Conservation (phyloP, 2,797 vertebrate species). For the Loris lydekkerianus region DNA sequence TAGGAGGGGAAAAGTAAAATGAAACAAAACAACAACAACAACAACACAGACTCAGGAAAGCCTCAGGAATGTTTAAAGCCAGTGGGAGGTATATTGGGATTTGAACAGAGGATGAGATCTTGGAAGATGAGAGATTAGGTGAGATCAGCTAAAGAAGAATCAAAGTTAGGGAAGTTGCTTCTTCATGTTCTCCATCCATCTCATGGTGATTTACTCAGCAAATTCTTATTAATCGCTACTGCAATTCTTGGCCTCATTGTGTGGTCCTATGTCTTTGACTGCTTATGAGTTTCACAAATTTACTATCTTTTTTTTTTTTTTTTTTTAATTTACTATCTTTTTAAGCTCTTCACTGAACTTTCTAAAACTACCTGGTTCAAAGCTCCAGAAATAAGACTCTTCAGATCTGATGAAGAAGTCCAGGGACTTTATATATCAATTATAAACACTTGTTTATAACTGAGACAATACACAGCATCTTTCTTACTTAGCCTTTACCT, state of each 20-base stretch:
- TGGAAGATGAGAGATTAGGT: background rate
- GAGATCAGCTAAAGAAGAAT: background rate
- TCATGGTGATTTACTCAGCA: background rate
- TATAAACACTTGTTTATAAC: background rate
- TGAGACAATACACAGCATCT: background rate
- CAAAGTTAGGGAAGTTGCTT: no score
- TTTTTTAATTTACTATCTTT: background rate
- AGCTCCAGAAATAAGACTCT: background rate
- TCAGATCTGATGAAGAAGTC: background rate
- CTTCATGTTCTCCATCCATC: rapidly evolving
- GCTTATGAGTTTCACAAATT: background rate
- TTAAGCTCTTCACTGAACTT: background rate
- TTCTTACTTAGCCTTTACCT: background rate
- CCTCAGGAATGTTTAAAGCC: background rate
- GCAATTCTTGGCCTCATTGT: background rate
- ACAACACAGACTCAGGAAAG: background rate
- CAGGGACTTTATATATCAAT: background rate
- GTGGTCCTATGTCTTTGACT: background rate
- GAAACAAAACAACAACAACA: background rate
- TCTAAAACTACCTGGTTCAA: background rate
- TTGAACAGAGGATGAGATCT: background rate
- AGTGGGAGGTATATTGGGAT: no score
- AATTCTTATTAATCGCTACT: background rate
- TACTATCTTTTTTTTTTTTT: background rate
- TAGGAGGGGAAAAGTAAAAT: background rate